These are phyloP conservation scores for Agelastica alni DNA, from an alignment of 2,888 invertebrate species.

Conservation along the genomic window DNA sequence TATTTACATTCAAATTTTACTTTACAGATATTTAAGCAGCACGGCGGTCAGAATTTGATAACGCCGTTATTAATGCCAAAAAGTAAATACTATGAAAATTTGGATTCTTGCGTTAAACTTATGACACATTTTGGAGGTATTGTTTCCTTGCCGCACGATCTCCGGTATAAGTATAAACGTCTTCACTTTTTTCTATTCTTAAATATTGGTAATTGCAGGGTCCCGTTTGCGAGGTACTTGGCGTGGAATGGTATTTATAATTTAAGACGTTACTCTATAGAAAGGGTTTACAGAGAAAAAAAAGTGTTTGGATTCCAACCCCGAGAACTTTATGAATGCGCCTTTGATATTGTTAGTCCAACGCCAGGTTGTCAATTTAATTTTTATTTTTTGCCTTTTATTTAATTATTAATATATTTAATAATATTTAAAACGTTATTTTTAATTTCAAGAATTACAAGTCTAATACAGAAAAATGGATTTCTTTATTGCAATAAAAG, in stretches of 20 bases:
- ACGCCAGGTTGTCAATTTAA: conserved; percentile 59
- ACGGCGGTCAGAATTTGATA: conserved; percentile 78
- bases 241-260: conserved; percentile 78
- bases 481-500: no score
- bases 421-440: not conserved
- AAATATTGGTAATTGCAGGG: conserved; percentile 50
- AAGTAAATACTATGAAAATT: conserved; percentile 62
- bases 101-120: conserved; percentile 70
- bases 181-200: conserved; percentile 1
- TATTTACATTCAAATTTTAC: no score
- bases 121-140: conserved; percentile 89
- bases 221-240: conserved; percentile 80
- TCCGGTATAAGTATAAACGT: conserved; percentile 59
- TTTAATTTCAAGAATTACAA: no score
- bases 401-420: not conserved
- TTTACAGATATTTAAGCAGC: conserved; percentile 68
- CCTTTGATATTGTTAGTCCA: conserved; percentile 89
- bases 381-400: not conserved
- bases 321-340: conserved; percentile 85
- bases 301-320: conserved; percentile 84
- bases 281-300: conserved; percentile 83
- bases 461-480: no score
- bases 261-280: conserved; percentile 84
- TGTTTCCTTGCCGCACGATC: conserved; percentile 83
- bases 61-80: conserved; percentile 83